Evolutionary conservation across 2,113 vertebrate genomes (phyloP), one percentile per base, ranked within the genome.

Genomic region (Carettochelys insculpta): DNA sequence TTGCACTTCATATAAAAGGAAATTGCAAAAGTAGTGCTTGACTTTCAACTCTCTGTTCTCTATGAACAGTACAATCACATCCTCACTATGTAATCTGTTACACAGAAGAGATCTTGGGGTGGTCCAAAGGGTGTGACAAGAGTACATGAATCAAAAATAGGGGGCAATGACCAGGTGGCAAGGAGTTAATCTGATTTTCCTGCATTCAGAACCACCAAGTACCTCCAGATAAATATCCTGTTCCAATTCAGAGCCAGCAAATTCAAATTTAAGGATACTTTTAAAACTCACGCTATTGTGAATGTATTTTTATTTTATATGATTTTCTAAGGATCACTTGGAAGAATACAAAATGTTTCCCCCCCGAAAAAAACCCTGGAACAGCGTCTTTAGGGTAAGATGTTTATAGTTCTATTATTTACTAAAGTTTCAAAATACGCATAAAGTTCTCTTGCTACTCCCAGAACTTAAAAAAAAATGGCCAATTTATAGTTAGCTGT

Each of bases 351-450:
- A 77, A 76, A 93, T 88, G 38, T 94, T 86, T 86, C 93, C 94
- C 92, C n/a, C n/a, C n/a, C n/a, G n/a, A n/a, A 95, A 90, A 86
- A 88, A 73, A 83, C 95, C 82, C 82, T 91, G 85, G 91, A 90
- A 92, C 95, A 92, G 86, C 20, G 92, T 92, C 90, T 83, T 80
- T 84, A 92, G 90, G 90, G 93, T 93, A 92, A 50, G 93, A 47
- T 80, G 92, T 85, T 93, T 82, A 80, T 25, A 92, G 89, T 94
- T 76, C 89, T 91, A 87, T 88, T 91, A 90, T 81, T 90, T 88
- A 86, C 61, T 85, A 82, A 94, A 89, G 78, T 85, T 94, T 93
- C 92, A 88, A 90, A 85, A 85, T 92, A 86, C 78, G 92, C 91
- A 93, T 82, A 92, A 48, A 81, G n/a, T 76, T 82, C 82, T 48